phyloP scores from a whole-genome alignment of 2,113 vertebrate genomes.

The Cyrtonyx montezumae region DNA sequence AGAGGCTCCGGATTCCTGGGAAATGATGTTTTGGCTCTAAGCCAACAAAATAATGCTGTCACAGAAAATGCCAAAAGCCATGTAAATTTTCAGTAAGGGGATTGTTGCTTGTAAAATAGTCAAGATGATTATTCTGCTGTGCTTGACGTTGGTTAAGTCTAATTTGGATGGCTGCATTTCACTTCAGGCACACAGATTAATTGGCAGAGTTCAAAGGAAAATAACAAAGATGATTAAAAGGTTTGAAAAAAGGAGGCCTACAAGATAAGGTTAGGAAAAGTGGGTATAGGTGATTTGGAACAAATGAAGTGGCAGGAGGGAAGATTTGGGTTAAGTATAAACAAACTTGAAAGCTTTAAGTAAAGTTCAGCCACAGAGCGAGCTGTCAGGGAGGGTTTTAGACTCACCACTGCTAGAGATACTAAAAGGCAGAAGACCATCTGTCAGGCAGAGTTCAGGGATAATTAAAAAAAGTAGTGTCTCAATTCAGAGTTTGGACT shows the following conservation, averaged over 20 bases:
- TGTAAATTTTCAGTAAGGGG: conserved; percentile 6
- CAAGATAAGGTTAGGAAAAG: neutral
- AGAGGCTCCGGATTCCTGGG: neutral
- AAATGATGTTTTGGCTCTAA: neutral
- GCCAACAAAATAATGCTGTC: neutral
- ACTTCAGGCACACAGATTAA: neutral
- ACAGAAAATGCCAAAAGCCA: neutral
- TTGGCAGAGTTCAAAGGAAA: conserved; percentile 20
- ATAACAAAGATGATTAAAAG: neutral
- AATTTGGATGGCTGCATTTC: conserved; percentile 16
- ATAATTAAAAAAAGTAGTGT: neutral
- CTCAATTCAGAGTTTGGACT: neutral
- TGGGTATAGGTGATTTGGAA: conserved; percentile 9
- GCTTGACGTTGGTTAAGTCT: neutral
- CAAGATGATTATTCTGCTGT: conserved; percentile 10
- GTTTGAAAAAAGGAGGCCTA: conserved; percentile 6
- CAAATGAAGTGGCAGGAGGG: conserved; percentile 33
- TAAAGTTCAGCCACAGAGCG: conserved; percentile 44
- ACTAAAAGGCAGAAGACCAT: conserved; percentile 58
- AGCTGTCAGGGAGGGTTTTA: conserved; percentile 58
- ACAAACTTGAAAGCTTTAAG: conserved; percentile 43
- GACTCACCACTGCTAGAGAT: conserved; percentile 22
- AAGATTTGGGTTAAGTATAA: conserved; percentile 34
- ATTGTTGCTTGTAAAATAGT: neutral
- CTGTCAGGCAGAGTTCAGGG: conserved; percentile 48